These are phyloP conservation scores for Beroe ovata DNA, from an alignment of 37 sponge, comb jelly and placozoan species.

Conservation along the genomic window DNA sequence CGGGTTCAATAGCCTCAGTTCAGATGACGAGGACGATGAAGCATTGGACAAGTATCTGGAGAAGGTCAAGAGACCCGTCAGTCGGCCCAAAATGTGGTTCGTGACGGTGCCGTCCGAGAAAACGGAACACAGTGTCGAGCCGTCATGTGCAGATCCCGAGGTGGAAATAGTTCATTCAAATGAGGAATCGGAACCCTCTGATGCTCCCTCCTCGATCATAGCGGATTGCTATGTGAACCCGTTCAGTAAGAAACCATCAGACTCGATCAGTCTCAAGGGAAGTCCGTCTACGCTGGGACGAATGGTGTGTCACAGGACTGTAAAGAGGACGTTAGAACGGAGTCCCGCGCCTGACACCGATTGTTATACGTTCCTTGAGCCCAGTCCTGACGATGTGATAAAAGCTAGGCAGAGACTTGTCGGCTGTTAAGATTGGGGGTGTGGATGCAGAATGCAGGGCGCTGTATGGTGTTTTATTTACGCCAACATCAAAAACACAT, in stretches of 20 bases:
- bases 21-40: background rate
- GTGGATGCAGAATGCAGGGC: too few species aligned
- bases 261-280: background rate
- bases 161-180: background rate
- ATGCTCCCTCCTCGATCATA: background rate
- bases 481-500: too few species aligned
- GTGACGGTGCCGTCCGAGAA: background rate
- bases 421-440: too few species aligned
- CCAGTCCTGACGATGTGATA: slow-evolving; percentile 51
- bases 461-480: too few species aligned
- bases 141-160: too few species aligned
- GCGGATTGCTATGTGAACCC: slow-evolving; percentile 14
- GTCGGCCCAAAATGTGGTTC: background rate
- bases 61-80: background rate
- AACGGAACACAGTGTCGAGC: too few species aligned
- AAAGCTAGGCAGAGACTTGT: background rate
- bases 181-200: background rate
- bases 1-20: background rate
- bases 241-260: background rate
- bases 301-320: background rate
- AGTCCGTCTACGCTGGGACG: background rate
- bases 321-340: background rate
- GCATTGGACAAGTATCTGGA: background rate
- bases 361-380: background rate
- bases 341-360: background rate